Conservation (phyloP, 2,888 invertebrate species). For the Drosophila ustulata region DNA sequence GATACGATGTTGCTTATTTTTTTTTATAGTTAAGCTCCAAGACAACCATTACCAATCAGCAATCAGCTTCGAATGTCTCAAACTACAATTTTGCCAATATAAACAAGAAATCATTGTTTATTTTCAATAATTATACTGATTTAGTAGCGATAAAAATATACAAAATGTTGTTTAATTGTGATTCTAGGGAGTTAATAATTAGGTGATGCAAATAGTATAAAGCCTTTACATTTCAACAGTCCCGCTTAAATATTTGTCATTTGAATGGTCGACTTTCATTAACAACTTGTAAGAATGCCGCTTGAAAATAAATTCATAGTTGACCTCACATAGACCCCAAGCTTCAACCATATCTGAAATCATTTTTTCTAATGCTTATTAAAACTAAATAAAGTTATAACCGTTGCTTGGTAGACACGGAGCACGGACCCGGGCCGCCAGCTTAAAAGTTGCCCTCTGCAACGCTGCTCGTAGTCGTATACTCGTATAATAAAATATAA, state of each 20-base stretch:
- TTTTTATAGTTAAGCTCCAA: conserved; percentile 35
- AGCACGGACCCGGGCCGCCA: conserved; percentile 1
- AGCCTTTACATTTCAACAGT: too few relatives aligned
- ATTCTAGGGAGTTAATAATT: too few relatives aligned
- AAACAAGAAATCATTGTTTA: neutral
- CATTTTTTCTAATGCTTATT: conserved; percentile 62
- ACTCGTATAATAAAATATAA: conserved; percentile 68
- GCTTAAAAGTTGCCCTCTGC: conserved; percentile 17
- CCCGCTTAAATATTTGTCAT: conserved; percentile 20
- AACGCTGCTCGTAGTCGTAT: conserved; percentile 16
- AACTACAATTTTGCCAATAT: neutral
- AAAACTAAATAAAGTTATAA: conserved; percentile 83
- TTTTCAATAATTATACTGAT: neutral
- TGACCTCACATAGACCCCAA: conserved; percentile 64
- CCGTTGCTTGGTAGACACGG: conserved; percentile 62
- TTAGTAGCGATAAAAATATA: neutral
- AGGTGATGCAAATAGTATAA: too few relatives aligned
- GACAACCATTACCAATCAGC: conserved; percentile 34
- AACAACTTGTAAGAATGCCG: conserved; percentile 34
- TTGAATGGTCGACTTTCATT: conserved; percentile 16
- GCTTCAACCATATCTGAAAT: conserved; percentile 20
- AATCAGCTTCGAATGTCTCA: neutral
- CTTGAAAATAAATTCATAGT: conserved; percentile 46
- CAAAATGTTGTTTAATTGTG: too few relatives aligned
- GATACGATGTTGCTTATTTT: conserved; percentile 31